Base-by-base conservation (phyloP, 2,888 invertebrate genomes). In the Callimorpha dominula region DNA sequence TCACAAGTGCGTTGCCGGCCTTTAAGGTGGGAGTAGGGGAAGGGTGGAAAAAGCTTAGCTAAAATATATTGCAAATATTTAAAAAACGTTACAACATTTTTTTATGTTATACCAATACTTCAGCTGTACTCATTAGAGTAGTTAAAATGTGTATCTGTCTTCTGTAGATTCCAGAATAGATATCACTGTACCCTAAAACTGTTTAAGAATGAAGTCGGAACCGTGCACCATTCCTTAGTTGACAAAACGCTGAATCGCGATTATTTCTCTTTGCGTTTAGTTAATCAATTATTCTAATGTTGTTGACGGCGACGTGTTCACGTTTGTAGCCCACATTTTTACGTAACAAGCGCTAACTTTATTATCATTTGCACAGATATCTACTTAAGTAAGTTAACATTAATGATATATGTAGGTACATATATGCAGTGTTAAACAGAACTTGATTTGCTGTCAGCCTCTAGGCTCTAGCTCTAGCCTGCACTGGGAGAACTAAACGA, bases 231-330 rank as follows among this genome's bases (percentile, higher is more conserved):
- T 7, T 83, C 93, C 89, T 92, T 90, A 91, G 85, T 89, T 88
- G 86, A 83, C 88, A 91, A 93, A 95, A 91, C 90, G 94, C 94
- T 95, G 94, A 94, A 91, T 93, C 84, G 94, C 88, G 93, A 94
- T 95, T 94, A 95, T 94, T 94, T 94, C 93, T 94, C 93, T 94
- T 93, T 93, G 92, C 92, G 93, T 94, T 94, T 92, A 92, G 94
- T 93, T 95, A 95, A 95, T 95, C 95, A 95, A 95, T 95, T 95
- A 95, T 95, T 95, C 90, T 94, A 95, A 95, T 95, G 89, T 91
- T 94, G 94, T 94, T 92, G 91, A 91, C 88, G 80, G 86, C 90
- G 93, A 93, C 43, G 92, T 91, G 89, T 90, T 91, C 89, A 87
- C 86, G 87, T 87, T 88, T 89, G 86, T 85, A 73, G 78, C 80